Evolutionary conservation across 1,140 invertebrate species (phyloP).

Genomic region (Drusus annulatus): DNA sequence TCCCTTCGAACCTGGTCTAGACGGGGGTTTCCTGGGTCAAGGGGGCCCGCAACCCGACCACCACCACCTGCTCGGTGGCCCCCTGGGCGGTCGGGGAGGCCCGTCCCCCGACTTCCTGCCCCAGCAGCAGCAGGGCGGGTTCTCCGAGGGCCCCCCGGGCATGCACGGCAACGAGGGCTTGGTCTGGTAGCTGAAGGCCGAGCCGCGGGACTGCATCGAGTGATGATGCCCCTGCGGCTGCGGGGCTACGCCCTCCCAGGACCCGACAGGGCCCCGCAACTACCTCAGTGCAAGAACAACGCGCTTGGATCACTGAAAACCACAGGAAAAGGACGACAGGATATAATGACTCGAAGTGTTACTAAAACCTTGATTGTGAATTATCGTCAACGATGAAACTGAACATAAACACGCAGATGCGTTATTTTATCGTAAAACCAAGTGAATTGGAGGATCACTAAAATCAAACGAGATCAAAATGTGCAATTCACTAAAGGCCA

Average conservation of each 20-base stretch:
- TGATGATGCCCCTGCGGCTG: conserved; percentile 66
- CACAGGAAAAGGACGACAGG: too few relatives aligned
- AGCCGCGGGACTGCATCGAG: conserved; percentile 72
- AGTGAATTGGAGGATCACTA: too few relatives aligned
- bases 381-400: too few relatives aligned
- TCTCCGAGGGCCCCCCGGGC: conserved; percentile 68
- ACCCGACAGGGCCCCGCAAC: conserved; percentile 55
- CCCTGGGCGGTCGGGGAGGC: conserved; percentile 66
- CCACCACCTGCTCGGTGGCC: conserved; percentile 65
- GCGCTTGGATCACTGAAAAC: conserved; percentile 3
- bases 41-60: conserved; percentile 69
- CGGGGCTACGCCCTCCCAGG: conserved; percentile 61
- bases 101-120: conserved; percentile 68
- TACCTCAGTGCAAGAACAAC: conserved; percentile 66
- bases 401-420: too few relatives aligned
- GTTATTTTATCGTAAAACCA: too few relatives aligned
- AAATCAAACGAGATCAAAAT: too few relatives aligned
- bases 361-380: too few relatives aligned
- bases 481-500: too few relatives aligned
- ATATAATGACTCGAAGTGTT: too few relatives aligned
- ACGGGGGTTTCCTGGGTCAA: conserved; percentile 61
- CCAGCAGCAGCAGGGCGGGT: conserved; percentile 60
- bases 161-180: conserved; percentile 68
- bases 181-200: conserved; percentile 73
- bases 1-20: conserved; percentile 26